phyloP scores from a whole-genome alignment of 2,113 vertebrate genomes.

The Struthio camelus region DNA sequence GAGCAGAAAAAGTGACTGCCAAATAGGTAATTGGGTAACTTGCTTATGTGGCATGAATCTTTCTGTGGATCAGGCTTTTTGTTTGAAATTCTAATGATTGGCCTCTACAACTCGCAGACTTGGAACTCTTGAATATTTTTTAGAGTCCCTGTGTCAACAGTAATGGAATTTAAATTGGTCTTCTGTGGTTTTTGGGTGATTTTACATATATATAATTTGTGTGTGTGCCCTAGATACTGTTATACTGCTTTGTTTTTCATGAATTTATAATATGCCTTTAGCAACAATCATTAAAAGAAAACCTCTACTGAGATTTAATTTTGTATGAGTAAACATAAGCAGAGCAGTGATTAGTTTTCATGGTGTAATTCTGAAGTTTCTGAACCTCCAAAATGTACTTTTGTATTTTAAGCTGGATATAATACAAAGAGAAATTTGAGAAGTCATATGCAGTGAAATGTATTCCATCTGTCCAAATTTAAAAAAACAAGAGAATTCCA shows the following conservation, averaged over 20 bases:
- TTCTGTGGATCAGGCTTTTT: background rate
- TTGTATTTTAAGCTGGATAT: background rate
- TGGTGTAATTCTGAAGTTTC: background rate
- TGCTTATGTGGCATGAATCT: accelerated
- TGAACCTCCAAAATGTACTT: background rate
- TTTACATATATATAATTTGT: background rate
- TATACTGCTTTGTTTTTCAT: background rate
- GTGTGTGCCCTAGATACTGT: background rate
- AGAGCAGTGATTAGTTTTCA: background rate
- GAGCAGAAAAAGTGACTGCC: background rate
- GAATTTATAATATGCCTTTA: background rate
- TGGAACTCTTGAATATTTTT: background rate
- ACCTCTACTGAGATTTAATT: background rate
- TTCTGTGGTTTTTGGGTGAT: background rate
- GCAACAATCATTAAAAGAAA: background rate
- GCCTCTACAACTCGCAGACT: background rate
- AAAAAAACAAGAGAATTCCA: background rate
- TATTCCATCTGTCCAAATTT: background rate
- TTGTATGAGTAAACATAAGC: background rate
- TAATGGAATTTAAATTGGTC: background rate
- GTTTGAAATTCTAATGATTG: background rate
- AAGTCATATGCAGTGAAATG: background rate
- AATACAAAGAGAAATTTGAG: background rate
- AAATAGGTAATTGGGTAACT: background rate
- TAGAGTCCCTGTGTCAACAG: background rate